Conservation (phyloP, 2,888 invertebrate species). For the Trachelus troglodyta region DNA sequence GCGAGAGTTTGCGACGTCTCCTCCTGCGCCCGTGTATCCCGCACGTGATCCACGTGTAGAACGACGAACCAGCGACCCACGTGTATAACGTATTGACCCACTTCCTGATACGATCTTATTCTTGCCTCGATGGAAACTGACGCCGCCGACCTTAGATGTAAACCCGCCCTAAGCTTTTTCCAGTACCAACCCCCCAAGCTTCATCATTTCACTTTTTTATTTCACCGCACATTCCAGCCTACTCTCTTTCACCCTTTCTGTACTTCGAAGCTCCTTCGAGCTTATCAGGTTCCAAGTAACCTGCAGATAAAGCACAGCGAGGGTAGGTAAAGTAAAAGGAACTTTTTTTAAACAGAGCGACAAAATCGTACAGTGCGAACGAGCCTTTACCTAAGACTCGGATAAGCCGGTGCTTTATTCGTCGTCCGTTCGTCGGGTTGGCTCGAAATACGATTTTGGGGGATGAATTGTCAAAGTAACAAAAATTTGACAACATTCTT, state of each 20-base stretch:
- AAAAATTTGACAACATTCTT: background rate
- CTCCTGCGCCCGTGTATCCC: constrained; percentile 36
- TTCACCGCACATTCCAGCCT: background rate
- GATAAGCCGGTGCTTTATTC: too few species aligned
- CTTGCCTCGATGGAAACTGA: constrained; percentile 31
- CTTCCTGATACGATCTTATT: constrained; percentile 46
- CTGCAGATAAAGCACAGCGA: background rate
- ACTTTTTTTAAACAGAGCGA: background rate
- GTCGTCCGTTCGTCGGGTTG: too few species aligned
- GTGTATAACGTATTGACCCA: constrained; percentile 48
- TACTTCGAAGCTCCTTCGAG: background rate
- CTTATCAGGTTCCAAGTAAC: background rate
- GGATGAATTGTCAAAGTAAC: background rate
- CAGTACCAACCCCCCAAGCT: too few species aligned
- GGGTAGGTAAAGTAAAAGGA: background rate
- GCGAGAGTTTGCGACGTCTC: background rate
- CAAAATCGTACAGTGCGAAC: too few species aligned
- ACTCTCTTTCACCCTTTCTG: background rate
- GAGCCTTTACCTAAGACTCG: too few species aligned
- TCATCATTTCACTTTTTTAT: background rate
- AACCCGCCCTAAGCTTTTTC: background rate
- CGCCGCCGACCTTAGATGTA: background rate
- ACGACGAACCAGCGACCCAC: constrained; percentile 34
- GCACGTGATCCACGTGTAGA: constrained; percentile 36
- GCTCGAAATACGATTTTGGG: too few species aligned